Evolutionary conservation across 2,797 vertebrate genomes (phyloP), one percentile per base, ranked within the genome.

Genomic region (Holocentrus rufus): DNA sequence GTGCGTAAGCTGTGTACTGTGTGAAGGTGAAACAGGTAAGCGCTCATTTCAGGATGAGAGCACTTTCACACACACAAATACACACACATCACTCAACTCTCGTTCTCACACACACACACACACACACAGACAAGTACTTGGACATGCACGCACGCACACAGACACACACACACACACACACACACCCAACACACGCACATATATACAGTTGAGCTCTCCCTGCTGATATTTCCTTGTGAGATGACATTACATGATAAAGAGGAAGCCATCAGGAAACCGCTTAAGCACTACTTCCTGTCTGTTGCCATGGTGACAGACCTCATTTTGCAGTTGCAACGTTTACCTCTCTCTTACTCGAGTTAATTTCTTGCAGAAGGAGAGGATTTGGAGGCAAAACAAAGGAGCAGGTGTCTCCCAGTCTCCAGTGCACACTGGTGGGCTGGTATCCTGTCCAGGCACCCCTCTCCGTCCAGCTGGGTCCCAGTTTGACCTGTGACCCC

Each of bases 281-380:
- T 92, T 92, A 93, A 94, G 90, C 76, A 83, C 91, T 88, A 92
- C 92, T 95, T 95, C 94, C 94, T 95, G 94, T 91, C 91, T 90
- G 93, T 94, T 94, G 88, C 91, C 87, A 81, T 60, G 89, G 93
- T 50, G 81, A 93, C 86, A 31, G 86, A 89, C 89, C 90, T 90
- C 86, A 77, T 87, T 92, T 75, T 86, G 86, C 84, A 86, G 79
- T 87, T 90, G 83, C 85, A 85, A 61, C 79, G 54, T 80, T 83
- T 69, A 56, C 72, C 22, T 0, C 25, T 59, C 56, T 85, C 79
- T 82, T 77, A 77, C 74, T 82, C n/a, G 0, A 49, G 69, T 74
- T 86, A 69, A 81, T 87, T 82, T 89, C 81, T 85, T 61, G 36
- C 85, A 82, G 85, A 49, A n/a, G 64, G 31, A 42, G 50, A 5